These are phyloP conservation scores for Cepaea nemoralis DNA, from an alignment of 1,140 invertebrate species.

Conservation along the genomic window DNA sequence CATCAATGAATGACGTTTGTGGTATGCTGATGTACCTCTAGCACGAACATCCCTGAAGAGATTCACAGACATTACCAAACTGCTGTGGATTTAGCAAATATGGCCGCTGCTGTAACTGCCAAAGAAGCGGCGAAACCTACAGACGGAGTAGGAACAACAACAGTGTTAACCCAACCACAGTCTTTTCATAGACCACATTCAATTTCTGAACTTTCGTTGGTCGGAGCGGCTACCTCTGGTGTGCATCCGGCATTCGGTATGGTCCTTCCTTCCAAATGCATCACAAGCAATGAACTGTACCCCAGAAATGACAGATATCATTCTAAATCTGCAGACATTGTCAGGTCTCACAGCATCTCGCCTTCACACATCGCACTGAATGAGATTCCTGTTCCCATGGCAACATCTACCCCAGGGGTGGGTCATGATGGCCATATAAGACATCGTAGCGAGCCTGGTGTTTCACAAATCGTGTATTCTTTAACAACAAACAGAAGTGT, in stretches of 20 bases:
- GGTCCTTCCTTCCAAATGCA: not conserved
- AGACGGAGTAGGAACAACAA: not conserved
- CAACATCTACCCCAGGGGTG: not conserved
- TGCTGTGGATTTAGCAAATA: conserved; percentile 33
- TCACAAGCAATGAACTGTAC: not conserved
- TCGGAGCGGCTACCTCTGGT: not conserved
- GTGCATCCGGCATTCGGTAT: not conserved
- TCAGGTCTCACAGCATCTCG: conserved; percentile 11
- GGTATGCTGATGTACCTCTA: not conserved
- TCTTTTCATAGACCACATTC: not conserved
- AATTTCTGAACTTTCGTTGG: not conserved
- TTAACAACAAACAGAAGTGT: not conserved
- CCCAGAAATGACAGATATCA: no score
- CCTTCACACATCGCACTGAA: not conserved
- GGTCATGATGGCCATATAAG: not conserved
- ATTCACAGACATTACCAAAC: conserved; percentile 27
- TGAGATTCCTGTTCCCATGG: not conserved
- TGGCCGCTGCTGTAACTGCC: conserved; percentile 7
- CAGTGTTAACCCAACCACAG: not conserved
- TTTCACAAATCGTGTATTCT: not conserved
- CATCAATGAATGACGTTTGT: not conserved
- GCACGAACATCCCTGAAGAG: not conserved
- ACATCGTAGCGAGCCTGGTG: conserved; percentile 8
- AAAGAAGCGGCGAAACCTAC: not conserved
- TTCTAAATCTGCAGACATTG: not conserved